Conservation (phyloP, 2,888 invertebrate genomes). For the Lasioglossum villosulum region DNA sequence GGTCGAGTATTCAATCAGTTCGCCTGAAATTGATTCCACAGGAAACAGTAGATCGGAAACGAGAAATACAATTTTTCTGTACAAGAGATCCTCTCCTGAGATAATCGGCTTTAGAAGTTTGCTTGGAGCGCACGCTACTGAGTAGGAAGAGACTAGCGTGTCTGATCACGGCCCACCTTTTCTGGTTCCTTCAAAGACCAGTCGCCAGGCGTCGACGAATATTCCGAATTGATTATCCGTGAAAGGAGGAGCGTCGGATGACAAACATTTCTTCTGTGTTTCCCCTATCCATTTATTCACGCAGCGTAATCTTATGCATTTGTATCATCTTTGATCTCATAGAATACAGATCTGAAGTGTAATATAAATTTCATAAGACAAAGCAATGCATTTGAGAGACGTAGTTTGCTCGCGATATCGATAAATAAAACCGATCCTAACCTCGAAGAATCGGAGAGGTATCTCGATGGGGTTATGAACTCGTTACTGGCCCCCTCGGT, state of each 20-base stretch:
- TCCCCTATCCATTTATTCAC: not conserved
- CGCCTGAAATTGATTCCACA: not conserved
- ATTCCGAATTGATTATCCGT: conserved; percentile 6
- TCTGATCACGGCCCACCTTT: not conserved
- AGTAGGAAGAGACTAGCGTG: not conserved
- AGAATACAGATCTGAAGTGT: not conserved
- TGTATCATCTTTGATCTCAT: not conserved
- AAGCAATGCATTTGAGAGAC: not conserved
- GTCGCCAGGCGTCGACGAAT: not conserved
- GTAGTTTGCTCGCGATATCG: not conserved
- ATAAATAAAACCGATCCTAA: not conserved
- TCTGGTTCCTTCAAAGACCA: not conserved
- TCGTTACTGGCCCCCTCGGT: not conserved
- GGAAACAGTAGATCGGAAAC: not conserved
- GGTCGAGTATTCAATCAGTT: not conserved
- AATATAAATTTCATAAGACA: not conserved
- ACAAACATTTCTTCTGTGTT: not conserved
- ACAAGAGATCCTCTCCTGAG: not conserved
- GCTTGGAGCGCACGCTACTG: not conserved
- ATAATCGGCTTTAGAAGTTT: not conserved
- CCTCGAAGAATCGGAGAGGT: not conserved
- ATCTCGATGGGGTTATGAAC: not conserved
- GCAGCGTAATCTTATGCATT: not conserved
- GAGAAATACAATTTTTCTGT: not conserved
- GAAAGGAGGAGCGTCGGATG: not conserved